Base-by-base conservation (phyloP, 1,140 invertebrate species). In the Zeugodacus cucurbitae region DNA sequence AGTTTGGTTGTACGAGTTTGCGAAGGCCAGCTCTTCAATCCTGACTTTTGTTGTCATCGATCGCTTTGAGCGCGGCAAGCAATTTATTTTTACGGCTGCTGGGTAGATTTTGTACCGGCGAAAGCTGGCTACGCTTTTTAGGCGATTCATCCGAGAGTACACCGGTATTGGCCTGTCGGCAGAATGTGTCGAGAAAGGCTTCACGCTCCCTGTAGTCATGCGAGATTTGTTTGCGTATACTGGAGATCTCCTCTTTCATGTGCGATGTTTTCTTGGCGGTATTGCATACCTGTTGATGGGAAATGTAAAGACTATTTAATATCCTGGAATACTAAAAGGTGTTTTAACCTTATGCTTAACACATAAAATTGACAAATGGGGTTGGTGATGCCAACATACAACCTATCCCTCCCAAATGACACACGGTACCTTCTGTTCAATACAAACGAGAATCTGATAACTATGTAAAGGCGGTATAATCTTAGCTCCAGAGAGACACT, bases 61-160 rank as follows among this genome's bases (percentile, higher is more conserved):
- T 96, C 22, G 95, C 95, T 90, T 95, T 95, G 88, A 96, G 94
- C 1, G 95, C 94, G 22, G 95, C 95, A 86, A 96, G 92, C 29
- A 96, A 91, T 90, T 96, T 95, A 26, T 94, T 94, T 90, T 96
- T 96, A 58, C 92, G 92, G 29, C 90, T 91, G 64, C 89, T 90
- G 37, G 87, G 87, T 88, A 92, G 87, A 74, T 95, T 94, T 44
- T 94, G 91, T 87, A 89, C 90, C n/a, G 92, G 86, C 86, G 91
- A 90, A 88, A 93, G 90, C 89, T 93, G 91, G 89, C 89, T 89
- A 88, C 91, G 62, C 89, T 93, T 91, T 87, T 90, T 91, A 57
- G 89, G 70, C 87, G 90, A 89, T 32, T 92, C 87, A 90, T 91
- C 91, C 44, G 89, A 89, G 74, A 91, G 88, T 48, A 89, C 90